Percentiles rank a stretch among this genome's conserved stretches.
Evolutionary conservation across 2,888 invertebrate genomes (phyloP).

Genomic region (Drosophila austrosaltans): DNA sequence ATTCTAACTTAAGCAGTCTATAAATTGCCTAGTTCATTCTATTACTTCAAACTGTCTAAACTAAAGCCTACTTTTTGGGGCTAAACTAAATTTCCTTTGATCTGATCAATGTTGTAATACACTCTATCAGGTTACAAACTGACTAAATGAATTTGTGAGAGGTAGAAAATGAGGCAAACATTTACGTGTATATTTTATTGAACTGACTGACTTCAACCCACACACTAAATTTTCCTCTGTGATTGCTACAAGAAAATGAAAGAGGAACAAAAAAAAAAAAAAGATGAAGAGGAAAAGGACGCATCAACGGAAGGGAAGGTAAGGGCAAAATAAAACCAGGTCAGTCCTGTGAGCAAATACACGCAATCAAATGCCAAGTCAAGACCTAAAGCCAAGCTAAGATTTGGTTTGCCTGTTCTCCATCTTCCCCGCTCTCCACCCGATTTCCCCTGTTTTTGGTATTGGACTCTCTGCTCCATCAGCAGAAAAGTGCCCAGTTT

Average conservation of each 20-base stretch:
- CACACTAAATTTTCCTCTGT: constrained; percentile 58
- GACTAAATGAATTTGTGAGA: not conserved
- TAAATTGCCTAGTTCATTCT: not conserved
- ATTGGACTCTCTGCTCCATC: constrained; percentile 13
- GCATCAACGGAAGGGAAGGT: constrained; percentile 11
- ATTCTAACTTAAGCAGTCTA: not conserved
- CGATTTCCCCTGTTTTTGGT: constrained; percentile 9
- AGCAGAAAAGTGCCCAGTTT: constrained; percentile 19
- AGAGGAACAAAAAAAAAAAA: constrained; percentile 19
- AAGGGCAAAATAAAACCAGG: constrained; percentile 51
- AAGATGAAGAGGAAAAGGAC: not conserved
- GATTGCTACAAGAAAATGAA: constrained; percentile 54
- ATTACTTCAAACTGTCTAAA: not conserved
- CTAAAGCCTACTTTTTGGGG: not conserved
- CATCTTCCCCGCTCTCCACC: constrained; percentile 11
- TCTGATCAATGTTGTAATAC: not conserved
- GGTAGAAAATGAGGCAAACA: constrained; percentile 25
- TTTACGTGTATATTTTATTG: constrained; percentile 65
- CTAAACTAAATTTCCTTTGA: not conserved
- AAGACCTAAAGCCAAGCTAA: constrained; percentile 43
- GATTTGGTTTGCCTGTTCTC: constrained; percentile 29
- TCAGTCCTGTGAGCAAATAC: constrained; percentile 53
- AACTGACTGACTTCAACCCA: constrained; percentile 36
- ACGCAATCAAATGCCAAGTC: constrained; percentile 55
- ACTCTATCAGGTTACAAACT: not conserved